Percentiles rank a stretch among this genome's conserved stretches.
Evolutionary conservation across 1,140 invertebrate genomes (phyloP).

Genomic region (Chironomus tepperi): DNA sequence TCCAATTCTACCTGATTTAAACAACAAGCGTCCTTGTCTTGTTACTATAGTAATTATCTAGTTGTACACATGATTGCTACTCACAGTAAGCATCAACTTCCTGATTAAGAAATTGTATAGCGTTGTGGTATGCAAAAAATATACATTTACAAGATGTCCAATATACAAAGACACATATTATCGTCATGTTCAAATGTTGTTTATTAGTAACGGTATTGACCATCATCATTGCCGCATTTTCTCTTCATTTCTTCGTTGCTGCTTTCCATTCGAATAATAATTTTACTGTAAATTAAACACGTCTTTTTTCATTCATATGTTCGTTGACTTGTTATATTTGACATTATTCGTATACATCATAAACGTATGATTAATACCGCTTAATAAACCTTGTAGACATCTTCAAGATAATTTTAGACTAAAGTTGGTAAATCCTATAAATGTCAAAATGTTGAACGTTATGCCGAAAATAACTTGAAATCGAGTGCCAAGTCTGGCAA

Average conservation of each 20-base stretch:
- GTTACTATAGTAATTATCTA: not conserved
- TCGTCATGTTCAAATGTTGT: not conserved
- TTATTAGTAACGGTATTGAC: slow-evolving; percentile 7
- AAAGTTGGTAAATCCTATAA: too few species aligned
- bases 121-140: not conserved
- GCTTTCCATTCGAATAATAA: not conserved
- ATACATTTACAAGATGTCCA: not conserved
- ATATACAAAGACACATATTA: not conserved
- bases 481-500: too few species aligned
- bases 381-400: too few species aligned
- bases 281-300: slow-evolving; percentile 14
- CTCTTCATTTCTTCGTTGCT: not conserved
- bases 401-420: too few species aligned
- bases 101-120: not conserved
- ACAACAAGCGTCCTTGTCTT: not conserved
- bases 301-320: not conserved
- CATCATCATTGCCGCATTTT: not conserved
- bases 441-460: too few species aligned
- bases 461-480: too few species aligned
- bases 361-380: too few species aligned
- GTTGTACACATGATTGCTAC: not conserved
- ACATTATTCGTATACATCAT: too few species aligned
- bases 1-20: not conserved
- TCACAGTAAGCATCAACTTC: not conserved
- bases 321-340: not conserved